Conservation (phyloP, 1,140 invertebrate species). For the Eufriesea mexicana region DNA sequence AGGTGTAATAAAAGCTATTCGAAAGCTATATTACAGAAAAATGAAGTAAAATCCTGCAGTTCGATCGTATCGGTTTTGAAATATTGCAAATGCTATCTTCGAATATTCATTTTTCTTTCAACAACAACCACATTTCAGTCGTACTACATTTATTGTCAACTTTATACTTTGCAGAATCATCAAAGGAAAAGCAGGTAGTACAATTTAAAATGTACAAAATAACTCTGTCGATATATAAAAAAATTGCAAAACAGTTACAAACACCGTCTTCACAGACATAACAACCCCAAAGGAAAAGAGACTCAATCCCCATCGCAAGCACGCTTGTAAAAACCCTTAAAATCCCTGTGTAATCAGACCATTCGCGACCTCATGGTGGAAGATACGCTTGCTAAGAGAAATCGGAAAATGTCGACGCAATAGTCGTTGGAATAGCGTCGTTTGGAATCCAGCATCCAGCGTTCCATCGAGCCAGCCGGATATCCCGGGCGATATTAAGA, state of each 20-base stretch:
- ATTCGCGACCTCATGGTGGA: not conserved
- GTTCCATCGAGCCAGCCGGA: not conserved
- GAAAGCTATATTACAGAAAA: not conserved
- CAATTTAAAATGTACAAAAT: too few relatives aligned
- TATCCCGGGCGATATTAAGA: conserved; percentile 24
- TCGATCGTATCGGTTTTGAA: not conserved
- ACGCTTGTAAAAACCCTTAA: too few relatives aligned
- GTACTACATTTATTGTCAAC: not conserved
- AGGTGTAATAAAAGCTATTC: not conserved
- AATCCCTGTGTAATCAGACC: not conserved
- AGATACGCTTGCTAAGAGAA: not conserved
- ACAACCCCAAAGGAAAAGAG: too few relatives aligned
- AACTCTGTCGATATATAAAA: too few relatives aligned
- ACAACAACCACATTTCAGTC: not conserved
- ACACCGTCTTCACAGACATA: too few relatives aligned
- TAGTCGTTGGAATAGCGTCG: not conserved
- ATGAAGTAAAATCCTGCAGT: not conserved
- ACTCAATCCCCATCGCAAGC: too few relatives aligned
- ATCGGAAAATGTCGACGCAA: not conserved
- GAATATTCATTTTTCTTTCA: not conserved
- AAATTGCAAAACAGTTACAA: too few relatives aligned
- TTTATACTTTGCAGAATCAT: too few relatives aligned
- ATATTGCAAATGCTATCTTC: not conserved
- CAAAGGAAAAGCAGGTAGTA: too few relatives aligned
- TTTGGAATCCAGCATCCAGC: not conserved